These are phyloP conservation scores for Achroia grisella DNA, from an alignment of 1,140 invertebrate species.

Conservation along the genomic window DNA sequence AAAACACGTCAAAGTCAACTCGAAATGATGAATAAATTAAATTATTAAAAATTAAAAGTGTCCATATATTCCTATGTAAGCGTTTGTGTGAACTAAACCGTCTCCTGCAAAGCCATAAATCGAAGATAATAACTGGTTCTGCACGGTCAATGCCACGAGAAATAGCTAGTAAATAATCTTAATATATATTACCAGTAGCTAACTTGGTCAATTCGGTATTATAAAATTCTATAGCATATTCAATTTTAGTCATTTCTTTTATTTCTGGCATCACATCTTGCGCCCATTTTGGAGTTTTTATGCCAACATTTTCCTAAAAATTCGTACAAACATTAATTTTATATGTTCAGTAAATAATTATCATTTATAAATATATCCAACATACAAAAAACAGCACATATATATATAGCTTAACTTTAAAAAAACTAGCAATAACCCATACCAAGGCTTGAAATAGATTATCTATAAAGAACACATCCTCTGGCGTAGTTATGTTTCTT, in stretches of 20 bases:
- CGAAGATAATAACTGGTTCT: no score
- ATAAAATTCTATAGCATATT: slow-evolving; percentile 60
- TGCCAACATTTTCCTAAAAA: slow-evolving; percentile 60
- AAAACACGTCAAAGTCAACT: no score
- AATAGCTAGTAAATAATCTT: neutral
- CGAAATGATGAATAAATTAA: no score
- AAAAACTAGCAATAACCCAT: slow-evolving; percentile 13
- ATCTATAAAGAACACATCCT: slow-evolving; percentile 70
- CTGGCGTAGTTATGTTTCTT: slow-evolving; percentile 55
- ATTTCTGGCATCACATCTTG: slow-evolving; percentile 62
- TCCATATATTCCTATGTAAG: no score
- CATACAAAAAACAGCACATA: neutral
- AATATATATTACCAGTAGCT: slow-evolving; percentile 49
- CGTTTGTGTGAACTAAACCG: no score
- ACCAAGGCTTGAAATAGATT: slow-evolving; percentile 72
- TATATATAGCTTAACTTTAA: no score
- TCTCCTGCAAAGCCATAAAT: no score
- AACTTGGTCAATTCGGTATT: slow-evolving; percentile 58
- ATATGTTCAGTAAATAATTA: neutral
- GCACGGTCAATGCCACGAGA: no score
- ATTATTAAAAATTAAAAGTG: no score
- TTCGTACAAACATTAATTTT: no score
- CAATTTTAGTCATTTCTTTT: slow-evolving; percentile 65
- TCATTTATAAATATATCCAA: slow-evolving; percentile 4
- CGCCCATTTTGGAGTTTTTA: slow-evolving; percentile 65